A percentile compares a stretch with the other conserved stretches of the same genome.
Evolutionary conservation across 2,797 vertebrate genomes (phyloP).

Genomic region (Chelidonichthys spinosus): DNA sequence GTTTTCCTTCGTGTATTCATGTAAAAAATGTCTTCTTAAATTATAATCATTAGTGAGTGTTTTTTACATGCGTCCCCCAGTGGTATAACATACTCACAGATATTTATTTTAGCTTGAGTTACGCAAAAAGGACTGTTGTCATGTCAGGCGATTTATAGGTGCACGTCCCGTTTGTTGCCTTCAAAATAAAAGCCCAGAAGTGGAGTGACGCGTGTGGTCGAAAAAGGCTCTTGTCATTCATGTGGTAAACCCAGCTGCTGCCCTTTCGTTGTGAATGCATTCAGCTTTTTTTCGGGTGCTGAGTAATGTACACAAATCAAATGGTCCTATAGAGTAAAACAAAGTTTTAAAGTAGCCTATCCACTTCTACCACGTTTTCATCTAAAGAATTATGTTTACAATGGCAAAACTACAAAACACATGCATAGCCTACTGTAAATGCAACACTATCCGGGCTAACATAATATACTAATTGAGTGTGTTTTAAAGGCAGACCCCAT

Average conservation of each 20-base stretch:
- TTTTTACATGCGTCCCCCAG: fast-evolving
- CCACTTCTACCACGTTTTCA: no score
- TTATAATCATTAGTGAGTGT: fast-evolving
- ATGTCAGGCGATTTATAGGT: neutral
- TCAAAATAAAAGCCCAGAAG: conserved; percentile 45
- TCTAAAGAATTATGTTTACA: no score
- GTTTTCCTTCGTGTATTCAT: neutral
- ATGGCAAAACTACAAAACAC: neutral
- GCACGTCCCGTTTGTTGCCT: neutral
- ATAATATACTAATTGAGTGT: neutral
- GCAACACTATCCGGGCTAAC: neutral
- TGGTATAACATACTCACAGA: neutral
- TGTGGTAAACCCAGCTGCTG: neutral
- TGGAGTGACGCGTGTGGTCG: no score
- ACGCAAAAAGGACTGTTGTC: fast-evolving
- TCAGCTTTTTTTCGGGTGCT: neutral
- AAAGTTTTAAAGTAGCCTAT: neutral
- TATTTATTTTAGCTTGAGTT: neutral
- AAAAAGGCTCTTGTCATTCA: neutral
- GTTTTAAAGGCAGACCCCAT: neutral
- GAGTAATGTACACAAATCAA: neutral
- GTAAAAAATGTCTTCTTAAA: neutral
- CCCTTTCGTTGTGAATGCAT: neutral
- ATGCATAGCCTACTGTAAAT: neutral
- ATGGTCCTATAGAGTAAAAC: neutral